These are phyloP conservation scores for Cynocephalus volans DNA, from an alignment of 2,113 vertebrate species.

Conservation along the genomic window DNA sequence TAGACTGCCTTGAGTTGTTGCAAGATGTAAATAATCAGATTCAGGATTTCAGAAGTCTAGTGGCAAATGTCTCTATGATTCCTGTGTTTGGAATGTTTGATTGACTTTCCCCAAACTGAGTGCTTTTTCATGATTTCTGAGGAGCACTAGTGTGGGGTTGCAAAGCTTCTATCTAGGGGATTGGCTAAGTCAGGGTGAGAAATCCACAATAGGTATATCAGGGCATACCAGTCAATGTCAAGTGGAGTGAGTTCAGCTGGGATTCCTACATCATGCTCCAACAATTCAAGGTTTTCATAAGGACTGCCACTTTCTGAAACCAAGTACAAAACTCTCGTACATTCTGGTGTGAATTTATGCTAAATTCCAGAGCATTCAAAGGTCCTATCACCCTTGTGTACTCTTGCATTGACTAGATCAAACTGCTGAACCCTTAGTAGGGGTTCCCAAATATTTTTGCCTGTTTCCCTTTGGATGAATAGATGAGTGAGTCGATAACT, in stretches of 20 bases:
- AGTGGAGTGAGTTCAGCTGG: neutral
- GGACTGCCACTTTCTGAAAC: neutral
- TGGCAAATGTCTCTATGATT: neutral
- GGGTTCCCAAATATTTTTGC: neutral
- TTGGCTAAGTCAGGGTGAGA: neutral
- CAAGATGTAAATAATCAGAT: neutral
- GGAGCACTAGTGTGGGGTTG: neutral
- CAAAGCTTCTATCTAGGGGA: neutral
- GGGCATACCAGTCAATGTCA: neutral
- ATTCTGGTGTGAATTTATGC: constrained; percentile 13
- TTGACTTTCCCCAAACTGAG: neutral
- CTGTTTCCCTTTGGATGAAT: neutral
- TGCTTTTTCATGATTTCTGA: neutral
- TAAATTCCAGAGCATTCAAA: constrained; percentile 49
- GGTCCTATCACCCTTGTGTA: neutral
- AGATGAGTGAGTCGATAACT: neutral
- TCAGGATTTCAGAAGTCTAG: constrained; percentile 18
- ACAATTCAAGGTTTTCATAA: neutral
- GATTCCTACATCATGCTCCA: neutral
- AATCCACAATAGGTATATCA: neutral
- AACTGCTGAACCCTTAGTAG: neutral
- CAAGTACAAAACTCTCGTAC: neutral
- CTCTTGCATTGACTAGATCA: neutral
- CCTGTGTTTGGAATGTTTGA: neutral
- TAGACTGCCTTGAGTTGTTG: neutral